A percentile compares a stretch with the other conserved stretches of the same genome.
Conservation (phyloP, 2,113 vertebrate species). For the Hippopotamus amphibius region DNA sequence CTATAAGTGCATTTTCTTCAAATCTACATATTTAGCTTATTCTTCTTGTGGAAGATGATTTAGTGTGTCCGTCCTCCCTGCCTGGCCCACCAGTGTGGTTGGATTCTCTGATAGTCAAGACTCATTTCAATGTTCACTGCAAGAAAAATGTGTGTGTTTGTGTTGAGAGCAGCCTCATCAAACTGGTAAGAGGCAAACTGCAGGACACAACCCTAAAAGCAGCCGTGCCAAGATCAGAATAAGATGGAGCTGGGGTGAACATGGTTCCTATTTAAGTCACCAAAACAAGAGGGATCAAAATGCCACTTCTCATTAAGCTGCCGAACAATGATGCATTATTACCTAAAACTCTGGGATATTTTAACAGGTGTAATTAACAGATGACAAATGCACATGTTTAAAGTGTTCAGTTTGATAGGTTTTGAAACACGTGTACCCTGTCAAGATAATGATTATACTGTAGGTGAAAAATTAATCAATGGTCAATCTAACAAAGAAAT, state of each 20-base stretch:
- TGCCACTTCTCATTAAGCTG: not conserved
- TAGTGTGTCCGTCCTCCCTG: not conserved
- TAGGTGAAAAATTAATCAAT: no score
- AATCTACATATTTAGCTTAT: not conserved
- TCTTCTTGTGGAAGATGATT: not conserved
- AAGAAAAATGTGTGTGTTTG: not conserved
- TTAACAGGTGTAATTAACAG: not conserved
- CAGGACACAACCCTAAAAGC: not conserved
- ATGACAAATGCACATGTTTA: not conserved
- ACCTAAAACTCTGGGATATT: not conserved
- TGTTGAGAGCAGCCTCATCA: not conserved
- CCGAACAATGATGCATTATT: not conserved
- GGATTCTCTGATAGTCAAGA: not conserved
- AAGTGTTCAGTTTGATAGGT: not conserved
- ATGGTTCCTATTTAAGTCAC: not conserved
- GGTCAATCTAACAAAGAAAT: no score
- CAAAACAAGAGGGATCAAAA: not conserved
- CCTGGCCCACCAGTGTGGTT: no score
- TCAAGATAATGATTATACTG: not conserved
- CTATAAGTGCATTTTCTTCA: not conserved
- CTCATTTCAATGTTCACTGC: not conserved
- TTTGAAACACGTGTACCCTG: not conserved
- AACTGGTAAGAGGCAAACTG: not conserved
- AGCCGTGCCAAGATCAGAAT: not conserved
- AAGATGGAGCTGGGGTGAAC: not conserved